phyloP scores from a whole-genome alignment of 92 coral and sea anemone species.

The Bergia sp. region DNA sequence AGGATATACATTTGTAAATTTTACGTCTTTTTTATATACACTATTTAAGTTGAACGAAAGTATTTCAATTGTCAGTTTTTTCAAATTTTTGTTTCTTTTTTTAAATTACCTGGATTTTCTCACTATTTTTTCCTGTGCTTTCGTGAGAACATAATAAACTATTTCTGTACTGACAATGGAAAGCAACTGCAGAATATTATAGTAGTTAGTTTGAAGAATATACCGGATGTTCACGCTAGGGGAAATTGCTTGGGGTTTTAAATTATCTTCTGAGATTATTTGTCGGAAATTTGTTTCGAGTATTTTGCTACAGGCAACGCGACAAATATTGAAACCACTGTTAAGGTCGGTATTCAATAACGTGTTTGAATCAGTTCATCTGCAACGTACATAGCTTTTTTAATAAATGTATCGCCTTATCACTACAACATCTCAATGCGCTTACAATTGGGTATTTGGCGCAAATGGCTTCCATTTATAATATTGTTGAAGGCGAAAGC shows the following conservation, averaged over 20 bases:
- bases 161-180: not conserved
- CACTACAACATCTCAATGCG: no score
- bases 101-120: not conserved
- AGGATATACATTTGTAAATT: no score
- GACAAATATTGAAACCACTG: no score
- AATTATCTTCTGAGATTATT: not conserved
- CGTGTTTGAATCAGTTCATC: no score
- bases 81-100: not conserved
- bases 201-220: not conserved
- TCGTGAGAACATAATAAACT: no score
- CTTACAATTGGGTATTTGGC: no score
- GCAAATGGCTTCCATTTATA: no score
- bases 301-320: not conserved
- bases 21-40: no score
- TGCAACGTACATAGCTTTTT: no score
- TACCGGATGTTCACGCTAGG: not conserved
- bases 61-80: not conserved
- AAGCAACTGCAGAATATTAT: not conserved
- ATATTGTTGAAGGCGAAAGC: no score
- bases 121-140: not conserved
- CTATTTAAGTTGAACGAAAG: not conserved
- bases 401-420: no score
- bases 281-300: not conserved
- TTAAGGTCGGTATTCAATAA: no score
- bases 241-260: not conserved